phyloP scores from a whole-genome alignment of 2,113 vertebrate species.

The Phaethon lepturus region DNA sequence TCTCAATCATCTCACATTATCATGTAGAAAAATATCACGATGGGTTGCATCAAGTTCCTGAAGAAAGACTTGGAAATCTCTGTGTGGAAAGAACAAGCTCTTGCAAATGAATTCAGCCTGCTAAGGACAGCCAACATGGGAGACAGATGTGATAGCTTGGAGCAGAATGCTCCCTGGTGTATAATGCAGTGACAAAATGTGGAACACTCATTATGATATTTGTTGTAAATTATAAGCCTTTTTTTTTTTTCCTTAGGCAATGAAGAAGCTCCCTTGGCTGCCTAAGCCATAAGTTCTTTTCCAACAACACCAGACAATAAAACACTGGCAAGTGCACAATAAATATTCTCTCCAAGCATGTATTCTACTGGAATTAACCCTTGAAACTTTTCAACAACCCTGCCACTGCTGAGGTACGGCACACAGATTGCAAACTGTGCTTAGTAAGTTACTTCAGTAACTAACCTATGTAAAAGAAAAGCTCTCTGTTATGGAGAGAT shows the following conservation, averaged over 20 bases:
- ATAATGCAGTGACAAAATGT: not conserved
- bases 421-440: not conserved
- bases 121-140: not conserved
- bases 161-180: conserved; percentile 1
- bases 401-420: not conserved
- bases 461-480: not conserved
- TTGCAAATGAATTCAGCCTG: not conserved
- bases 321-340: not conserved
- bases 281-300: not conserved
- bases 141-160: not conserved
- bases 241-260: not conserved
- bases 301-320: not conserved
- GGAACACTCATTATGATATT: not conserved
- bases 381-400: not conserved
- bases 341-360: not conserved
- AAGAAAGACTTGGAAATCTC: not conserved
- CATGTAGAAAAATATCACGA: rapidly evolving
- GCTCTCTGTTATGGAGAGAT: rapidly evolving
- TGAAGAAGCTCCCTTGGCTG: not conserved
- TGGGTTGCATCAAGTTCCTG: not conserved
- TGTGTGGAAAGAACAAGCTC: not conserved
- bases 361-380: not conserved
- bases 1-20: not conserved
- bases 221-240: not conserved
- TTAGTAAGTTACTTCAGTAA: not conserved